These are phyloP conservation scores for Sebastes fasciatus DNA, from an alignment of 2,113 vertebrate species.

Conservation along the genomic window DNA sequence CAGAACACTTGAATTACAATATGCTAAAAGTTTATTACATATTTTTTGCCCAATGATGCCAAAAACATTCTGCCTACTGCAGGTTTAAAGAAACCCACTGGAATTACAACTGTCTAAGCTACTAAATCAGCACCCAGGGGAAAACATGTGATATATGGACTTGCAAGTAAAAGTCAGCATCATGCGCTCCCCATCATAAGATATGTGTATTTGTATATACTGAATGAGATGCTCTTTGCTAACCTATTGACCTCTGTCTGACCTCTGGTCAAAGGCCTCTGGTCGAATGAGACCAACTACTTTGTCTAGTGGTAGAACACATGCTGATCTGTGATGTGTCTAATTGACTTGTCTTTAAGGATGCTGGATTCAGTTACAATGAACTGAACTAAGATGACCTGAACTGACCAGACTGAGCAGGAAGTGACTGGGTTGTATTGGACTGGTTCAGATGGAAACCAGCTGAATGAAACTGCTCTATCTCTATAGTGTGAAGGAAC, in stretches of 20 bases:
- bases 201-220: not conserved
- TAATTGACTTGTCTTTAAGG: not conserved
- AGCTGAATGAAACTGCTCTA: not conserved
- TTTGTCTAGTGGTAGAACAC: not conserved
- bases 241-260: not conserved
- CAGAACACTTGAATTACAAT: no score
- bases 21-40: no score
- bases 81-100: not conserved
- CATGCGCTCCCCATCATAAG: not conserved
- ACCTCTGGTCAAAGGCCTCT: conserved; percentile 13
- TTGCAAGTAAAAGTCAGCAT: not conserved
- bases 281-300: not conserved
- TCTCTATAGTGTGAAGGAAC: conserved; percentile 2
- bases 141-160: not conserved
- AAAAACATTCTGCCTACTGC: no score
- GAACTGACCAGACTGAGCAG: conserved; percentile 1
- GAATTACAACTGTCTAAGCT: not conserved
- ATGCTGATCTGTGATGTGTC: not conserved
- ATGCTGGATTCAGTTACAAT: not conserved
- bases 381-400: conserved; percentile 3
- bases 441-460: not conserved
- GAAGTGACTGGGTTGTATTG: not conserved
- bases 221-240: not conserved
- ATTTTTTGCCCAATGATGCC: no score
- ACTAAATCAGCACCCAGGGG: not conserved